Evolutionary conservation across 2,888 invertebrate genomes (phyloP), one percentile per base, ranked within the genome.

Genomic region (Anaspis maculata): DNA sequence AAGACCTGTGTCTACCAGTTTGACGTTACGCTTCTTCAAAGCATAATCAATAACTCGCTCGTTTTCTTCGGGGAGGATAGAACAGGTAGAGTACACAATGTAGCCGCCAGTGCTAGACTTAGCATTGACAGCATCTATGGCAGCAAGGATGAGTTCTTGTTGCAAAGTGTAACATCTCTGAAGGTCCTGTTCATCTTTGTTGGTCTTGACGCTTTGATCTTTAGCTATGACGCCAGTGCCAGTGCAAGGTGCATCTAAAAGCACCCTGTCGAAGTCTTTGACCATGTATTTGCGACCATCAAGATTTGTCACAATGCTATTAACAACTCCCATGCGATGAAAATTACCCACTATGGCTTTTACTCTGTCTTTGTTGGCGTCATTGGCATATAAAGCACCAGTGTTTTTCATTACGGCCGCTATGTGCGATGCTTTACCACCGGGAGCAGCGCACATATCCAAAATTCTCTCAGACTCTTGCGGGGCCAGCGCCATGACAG

Each of bases 401-500:
- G 96, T 96, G 61, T 97, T 97, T 65, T 94, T 94, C 97, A 99
- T 98, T 7, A 98, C 71, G 0, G 96, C 85, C 30, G 95, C 89
- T 39, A 99, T 95, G 63, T 99, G 95, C 0, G 95, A 91, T 0
- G 97, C 91, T 70, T 99, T 99, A 5, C 98, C 98, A 27, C 98
- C 98, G 0, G 98, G 98, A 0, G 98, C 98, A 0, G 96, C 82
- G 61, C 94, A 90, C 92, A 99, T 88, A 59, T 99, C 98, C 16
- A 99, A 70, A 44, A 97, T 79, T 44, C 82, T 74, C 67, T 97
- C 96, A 56, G 90, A 86, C 69, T 92, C 94, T 69, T 94, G 91
- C 0, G 98, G 97, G 0, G 91, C 94, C 32, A 99, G 70, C 0
- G 98, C 90, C 90, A 98, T 95, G 0, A 98, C 97, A 0, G 98